Evolutionary conservation across 2,888 invertebrate genomes (phyloP).

Genomic region (Noctua janthina): DNA sequence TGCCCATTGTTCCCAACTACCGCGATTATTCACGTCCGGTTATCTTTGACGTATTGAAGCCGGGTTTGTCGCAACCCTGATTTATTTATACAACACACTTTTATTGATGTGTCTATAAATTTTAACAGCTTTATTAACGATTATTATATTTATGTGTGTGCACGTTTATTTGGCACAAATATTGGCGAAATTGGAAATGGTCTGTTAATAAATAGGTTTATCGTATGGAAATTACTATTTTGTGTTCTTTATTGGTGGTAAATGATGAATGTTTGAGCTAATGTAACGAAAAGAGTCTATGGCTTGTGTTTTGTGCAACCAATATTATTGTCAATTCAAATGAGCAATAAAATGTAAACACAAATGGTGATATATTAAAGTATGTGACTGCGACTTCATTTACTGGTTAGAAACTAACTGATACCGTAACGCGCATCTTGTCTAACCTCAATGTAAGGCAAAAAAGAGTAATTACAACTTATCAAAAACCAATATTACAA

Average conservation of each 20-base stretch:
- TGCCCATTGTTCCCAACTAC: constrained; percentile 82
- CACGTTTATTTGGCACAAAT: constrained; percentile 44
- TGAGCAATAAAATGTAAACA: not conserved
- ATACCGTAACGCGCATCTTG: not conserved
- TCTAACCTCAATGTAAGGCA: not conserved
- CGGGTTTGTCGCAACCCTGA: constrained; percentile 68
- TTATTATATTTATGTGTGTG: constrained; percentile 50
- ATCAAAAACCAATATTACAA: not conserved
- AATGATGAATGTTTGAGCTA: not conserved
- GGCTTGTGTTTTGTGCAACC: not conserved
- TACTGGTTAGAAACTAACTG: not conserved
- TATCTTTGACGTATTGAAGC: constrained; percentile 82
- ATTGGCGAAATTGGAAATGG: constrained; percentile 27
- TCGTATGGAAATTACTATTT: constrained; percentile 16
- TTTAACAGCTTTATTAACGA: constrained; percentile 68
- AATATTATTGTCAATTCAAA: not conserved
- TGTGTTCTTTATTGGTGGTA: constrained; percentile 1
- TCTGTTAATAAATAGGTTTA: constrained; percentile 21
- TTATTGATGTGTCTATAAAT: constrained; percentile 68
- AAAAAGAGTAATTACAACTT: not conserved
- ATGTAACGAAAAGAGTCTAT: not conserved
- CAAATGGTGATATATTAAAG: not conserved
- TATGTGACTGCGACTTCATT: not conserved
- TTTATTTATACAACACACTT: constrained; percentile 71
- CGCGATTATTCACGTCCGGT: constrained; percentile 84